Evolutionary conservation across 2,888 invertebrate genomes (phyloP), one percentile per base, ranked within the genome.

Genomic region (Hesperia comma): DNA sequence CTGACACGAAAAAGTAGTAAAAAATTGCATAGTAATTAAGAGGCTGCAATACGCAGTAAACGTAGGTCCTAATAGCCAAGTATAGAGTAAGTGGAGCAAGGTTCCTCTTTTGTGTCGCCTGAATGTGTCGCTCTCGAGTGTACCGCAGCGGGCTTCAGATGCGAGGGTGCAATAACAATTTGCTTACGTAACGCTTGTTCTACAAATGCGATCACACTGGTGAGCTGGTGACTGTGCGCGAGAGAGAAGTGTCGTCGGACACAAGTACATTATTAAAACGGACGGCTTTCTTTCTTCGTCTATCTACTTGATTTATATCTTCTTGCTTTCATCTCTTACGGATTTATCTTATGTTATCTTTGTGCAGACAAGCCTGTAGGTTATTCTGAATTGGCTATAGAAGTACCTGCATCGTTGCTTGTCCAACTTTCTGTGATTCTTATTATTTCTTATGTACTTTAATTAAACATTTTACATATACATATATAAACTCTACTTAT

Each of bases 141-240:
- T 51, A 51, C 61, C 61, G 61, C 61, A 61, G 61, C 15, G 41
- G 61, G 32, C 40, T 53, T 53, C 15, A 61, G 41, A 12, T 21
- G 40, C 41, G 43, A 19, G 61, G 53, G 33, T 62, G 63, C 63
- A 63, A 62, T 62, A 54, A 55, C 41, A 63, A 63, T 63, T 55
- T 46, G 63, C 63, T 63, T 55, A 63, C 43, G 40, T 63, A 63
- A 63, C 32, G 14, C 46, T 54, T 55, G 32, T 12, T 54, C 61
- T 17, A 41, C 43, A 55, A 63, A 46, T 43, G 55, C 46, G 43
- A 63, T 63, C 41, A 51, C 54, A 54, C 26, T 10, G 17, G 46
- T 32, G 40, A 4, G 43, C 26, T 10, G 17, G 46, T 32, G 40
- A 4, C 26, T 26, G 26, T 26, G 26, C 14, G 32, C 58, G 2